These are phyloP conservation scores for Eptatretus burgeri DNA, from an alignment of 2,113 vertebrate genomes.

Conservation along the genomic window DNA sequence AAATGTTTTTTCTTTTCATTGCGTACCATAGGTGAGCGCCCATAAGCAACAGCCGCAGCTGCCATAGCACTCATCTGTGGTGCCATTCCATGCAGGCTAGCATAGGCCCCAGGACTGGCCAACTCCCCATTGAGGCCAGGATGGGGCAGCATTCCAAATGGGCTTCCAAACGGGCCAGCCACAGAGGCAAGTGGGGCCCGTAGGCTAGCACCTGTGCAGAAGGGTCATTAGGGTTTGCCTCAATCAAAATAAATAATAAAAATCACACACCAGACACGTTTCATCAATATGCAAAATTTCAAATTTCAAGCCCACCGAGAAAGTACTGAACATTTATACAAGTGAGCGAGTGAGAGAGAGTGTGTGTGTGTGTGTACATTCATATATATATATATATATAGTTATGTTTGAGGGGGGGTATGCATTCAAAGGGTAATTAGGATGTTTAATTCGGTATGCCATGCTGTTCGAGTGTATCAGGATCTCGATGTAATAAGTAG, in stretches of 20 bases:
- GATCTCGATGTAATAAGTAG: too few relatives aligned
- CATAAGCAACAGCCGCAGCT: slow-evolving; percentile 47
- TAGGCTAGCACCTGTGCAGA: slow-evolving; percentile 35
- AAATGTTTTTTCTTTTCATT: background rate
- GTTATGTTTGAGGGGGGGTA: too few relatives aligned
- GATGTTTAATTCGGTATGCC: too few relatives aligned
- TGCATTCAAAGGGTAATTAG: too few relatives aligned
- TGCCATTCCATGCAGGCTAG: slow-evolving; percentile 74
- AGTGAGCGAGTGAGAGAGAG: too few relatives aligned
- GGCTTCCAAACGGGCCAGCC: slow-evolving; percentile 44
- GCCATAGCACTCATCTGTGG: slow-evolving; percentile 73
- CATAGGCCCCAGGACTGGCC: slow-evolving; percentile 49
- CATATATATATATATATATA: too few relatives aligned
- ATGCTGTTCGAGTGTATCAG: too few relatives aligned
- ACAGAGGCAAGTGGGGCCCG: slow-evolving; percentile 45
- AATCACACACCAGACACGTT: background rate
- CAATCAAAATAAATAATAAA: background rate
- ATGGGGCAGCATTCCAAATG: slow-evolving; percentile 66
- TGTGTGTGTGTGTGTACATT: too few relatives aligned
- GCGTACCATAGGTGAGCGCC: slow-evolving; percentile 57
- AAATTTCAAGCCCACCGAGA: slow-evolving; percentile 8
- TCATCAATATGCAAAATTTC: slow-evolving; percentile 7
- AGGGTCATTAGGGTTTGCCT: background rate
- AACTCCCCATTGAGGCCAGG: slow-evolving; percentile 58
- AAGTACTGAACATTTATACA: too few relatives aligned